Base-by-base conservation (phyloP, 2,888 invertebrate species). In the Corythucha ciliata region DNA sequence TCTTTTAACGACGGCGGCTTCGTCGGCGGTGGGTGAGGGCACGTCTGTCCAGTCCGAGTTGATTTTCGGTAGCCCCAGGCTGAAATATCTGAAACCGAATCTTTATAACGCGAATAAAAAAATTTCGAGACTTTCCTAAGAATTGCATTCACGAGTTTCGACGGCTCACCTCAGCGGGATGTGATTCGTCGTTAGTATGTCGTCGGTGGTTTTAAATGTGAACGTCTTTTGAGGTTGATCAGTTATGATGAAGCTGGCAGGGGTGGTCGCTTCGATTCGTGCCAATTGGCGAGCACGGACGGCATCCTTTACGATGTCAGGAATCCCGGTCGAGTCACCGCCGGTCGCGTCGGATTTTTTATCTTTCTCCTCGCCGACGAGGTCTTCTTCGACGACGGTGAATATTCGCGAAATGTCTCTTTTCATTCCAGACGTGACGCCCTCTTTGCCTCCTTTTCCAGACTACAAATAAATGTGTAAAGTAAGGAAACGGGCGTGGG, bases 351-450 rank as follows among this genome's bases (percentile, higher is more conserved):
- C n/a, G n/a, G n/a, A n/a, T n/a, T n/a, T n/a, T n/a, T n/a, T n/a
- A n/a, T n/a, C n/a, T 22, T 48, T 18, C 36, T 46, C 48, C 12
- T 26, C 33, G 29, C 45, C 40, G 29, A 24, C 27, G 12, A 33
- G 24, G 40, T 61, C 69, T 42, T 88, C 87, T 70, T 87, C 87
- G 2, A 85, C 83, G 45, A 87, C 87, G 4, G 86, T 83, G 63
- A 87, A 87, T 26, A 87, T 79, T 2, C 85, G 68, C 0, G 86
- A 85, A 57, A 82, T 81, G 65, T 86, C 86, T 45, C 85, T 72
- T 68, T 58, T 60, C 40, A 60, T 47, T n/a, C 55, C 56, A 25
- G 39, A 53, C 18, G 18, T 18, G 8, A 33, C 33, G 4, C 39
- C 16, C 20, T 39, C 39, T 21, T 39, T 39, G 4, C 16, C n/a